Evolutionary conservation across 2,797 vertebrate genomes (phyloP).

Genomic region (Danio kyathit): DNA sequence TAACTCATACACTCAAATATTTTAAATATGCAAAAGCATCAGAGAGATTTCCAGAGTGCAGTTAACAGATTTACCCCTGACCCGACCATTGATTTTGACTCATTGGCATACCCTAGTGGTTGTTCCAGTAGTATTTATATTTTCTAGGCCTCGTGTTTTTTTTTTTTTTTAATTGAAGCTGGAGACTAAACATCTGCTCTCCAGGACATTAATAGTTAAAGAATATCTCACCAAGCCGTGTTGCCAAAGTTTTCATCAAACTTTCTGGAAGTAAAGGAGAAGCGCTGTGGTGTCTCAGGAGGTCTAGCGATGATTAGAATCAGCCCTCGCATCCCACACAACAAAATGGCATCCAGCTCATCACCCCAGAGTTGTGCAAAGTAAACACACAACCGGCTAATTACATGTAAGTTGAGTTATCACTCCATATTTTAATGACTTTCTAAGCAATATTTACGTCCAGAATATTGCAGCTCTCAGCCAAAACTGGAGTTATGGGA

Average conservation of each 20-base stretch:
- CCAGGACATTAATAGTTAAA: constrained; percentile 46
- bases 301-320: constrained; percentile 36
- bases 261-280: constrained; percentile 28
- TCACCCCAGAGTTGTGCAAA: constrained; percentile 32
- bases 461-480: constrained; percentile 7
- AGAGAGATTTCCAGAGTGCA: constrained; percentile 6
- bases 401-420: constrained; percentile 23
- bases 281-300: not conserved
- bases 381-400: constrained; percentile 19
- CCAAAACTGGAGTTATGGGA: constrained; percentile 12
- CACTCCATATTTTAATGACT: constrained; percentile 24
- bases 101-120: constrained; percentile 50
- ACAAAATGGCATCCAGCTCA: constrained; percentile 37
- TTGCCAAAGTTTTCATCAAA: constrained; percentile 12
- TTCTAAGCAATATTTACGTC: constrained; percentile 12
- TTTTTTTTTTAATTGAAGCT: constrained; percentile 24
- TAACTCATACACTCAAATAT: not conserved
- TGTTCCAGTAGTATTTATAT: constrained; percentile 10
- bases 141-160: not conserved
- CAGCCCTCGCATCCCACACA: constrained; percentile 15
- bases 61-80: constrained; percentile 33
- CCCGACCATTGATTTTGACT: constrained; percentile 37
- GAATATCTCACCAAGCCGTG: not conserved
- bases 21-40: not conserved
- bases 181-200: constrained; percentile 26